Base-by-base conservation (phyloP, 2,888 invertebrate species). In the Colletes collaris region DNA sequence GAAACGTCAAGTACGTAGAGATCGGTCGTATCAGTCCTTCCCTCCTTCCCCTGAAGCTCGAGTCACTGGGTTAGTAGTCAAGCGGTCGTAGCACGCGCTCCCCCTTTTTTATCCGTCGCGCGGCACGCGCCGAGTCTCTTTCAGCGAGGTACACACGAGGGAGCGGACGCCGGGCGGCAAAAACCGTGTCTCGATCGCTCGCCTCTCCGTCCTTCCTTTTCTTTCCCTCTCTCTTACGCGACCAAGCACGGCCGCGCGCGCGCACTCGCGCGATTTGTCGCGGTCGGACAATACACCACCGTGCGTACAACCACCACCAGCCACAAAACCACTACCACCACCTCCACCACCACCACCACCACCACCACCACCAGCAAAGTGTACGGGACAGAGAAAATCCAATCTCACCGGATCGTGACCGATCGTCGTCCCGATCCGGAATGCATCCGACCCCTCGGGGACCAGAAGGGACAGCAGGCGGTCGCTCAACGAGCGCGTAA, bases 51-150 rank as follows among this genome's bases (percentile, higher is more conserved):
- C 74, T 60, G 55, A 50, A 66, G 72, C 58, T 72, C 58, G 35
- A 71, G 81, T 78, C 84, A 84, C 84, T 84, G 78, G 84, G 84
- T 84, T 84, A 84, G 81, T 84, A 82, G 74, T 72, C 65, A 84
- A 80, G 80, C 83, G 66, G 62, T 73, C 70, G 81, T 69, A 82
- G 81, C 81, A 82, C 81, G 81, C 81, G 81, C 76, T 82, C 76
- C 77, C 81, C 69, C 66, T 81, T 82, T 81, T 77, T 81, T 76
- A 80, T 75, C 58, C 81, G 80, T 77, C 73, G 69, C 72, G 63
- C 73, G 81, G 81, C 81, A 82, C 81, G 81, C 81, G 81, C 81
- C 82, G 53, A 68, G 71, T 55, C 67, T 76, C 73, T 72, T 70
- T 76, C 67, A 67, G 58, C 64, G 56, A 75, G 72, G 63, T 65